A percentile compares a stretch with the other conserved stretches of the same genome.
phyloP scores from a whole-genome alignment of 2,888 invertebrate genomes.

The Alviniconcha strummeri region DNA sequence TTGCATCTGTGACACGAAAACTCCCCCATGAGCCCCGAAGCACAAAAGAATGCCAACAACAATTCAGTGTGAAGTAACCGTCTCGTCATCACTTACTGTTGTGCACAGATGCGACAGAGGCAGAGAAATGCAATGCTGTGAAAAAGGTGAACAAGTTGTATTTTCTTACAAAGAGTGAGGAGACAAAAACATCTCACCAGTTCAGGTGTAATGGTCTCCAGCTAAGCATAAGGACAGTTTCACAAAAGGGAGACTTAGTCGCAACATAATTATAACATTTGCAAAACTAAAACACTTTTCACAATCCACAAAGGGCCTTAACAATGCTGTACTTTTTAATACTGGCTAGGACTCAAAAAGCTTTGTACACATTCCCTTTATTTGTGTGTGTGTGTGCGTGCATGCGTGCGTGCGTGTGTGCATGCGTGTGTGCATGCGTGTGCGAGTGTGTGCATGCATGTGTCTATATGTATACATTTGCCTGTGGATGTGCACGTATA shows the following conservation, averaged over 20 bases:
- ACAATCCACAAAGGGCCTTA: too few species aligned
- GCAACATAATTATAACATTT: too few species aligned
- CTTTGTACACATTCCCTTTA: background rate
- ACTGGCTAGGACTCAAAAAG: too few species aligned
- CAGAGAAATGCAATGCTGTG: constrained; percentile 8
- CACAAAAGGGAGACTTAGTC: too few species aligned
- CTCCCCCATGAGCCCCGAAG: too few species aligned
- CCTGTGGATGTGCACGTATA: background rate
- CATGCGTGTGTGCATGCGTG: background rate
- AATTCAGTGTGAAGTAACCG: too few species aligned
- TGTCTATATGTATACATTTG: background rate
- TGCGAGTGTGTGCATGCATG: background rate
- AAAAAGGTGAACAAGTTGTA: background rate
- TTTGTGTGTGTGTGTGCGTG: constrained; percentile 10
- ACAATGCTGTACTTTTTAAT: too few species aligned
- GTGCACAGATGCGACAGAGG: background rate
- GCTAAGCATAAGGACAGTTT: background rate
- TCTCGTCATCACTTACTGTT: too few species aligned
- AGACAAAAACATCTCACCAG: background rate
- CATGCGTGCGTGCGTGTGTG: constrained; percentile 9
- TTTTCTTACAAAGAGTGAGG: background rate
- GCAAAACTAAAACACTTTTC: too few species aligned
- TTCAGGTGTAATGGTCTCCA: background rate
- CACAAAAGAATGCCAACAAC: too few species aligned
- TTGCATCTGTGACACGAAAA: too few species aligned